These are phyloP conservation scores for Stenopsyche tienmushanensis DNA, from an alignment of 1,140 invertebrate species.

Conservation along the genomic window DNA sequence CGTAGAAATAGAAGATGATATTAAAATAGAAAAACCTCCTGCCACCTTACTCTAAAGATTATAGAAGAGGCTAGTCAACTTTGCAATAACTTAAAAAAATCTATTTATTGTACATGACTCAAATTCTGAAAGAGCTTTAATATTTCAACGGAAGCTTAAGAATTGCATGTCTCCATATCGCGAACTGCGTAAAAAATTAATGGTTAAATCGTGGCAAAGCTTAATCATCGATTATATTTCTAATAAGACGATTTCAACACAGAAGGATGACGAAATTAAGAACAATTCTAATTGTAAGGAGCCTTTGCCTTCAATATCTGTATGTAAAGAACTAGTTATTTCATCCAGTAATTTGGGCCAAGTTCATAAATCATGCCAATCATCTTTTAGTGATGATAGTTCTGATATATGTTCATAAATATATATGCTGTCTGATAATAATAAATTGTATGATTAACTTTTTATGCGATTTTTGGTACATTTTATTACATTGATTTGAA, in stretches of 20 bases:
- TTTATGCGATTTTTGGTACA: too few species aligned
- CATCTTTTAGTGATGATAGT: background rate
- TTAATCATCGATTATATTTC: background rate
- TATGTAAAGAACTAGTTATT: background rate
- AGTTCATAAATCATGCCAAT: background rate
- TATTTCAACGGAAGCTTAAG: background rate
- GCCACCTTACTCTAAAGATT: slow-evolving; percentile 1
- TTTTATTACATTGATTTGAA: too few species aligned
- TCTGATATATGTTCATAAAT: background rate
- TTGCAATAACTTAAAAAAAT: background rate
- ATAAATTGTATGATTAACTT: background rate
- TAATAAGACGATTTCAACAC: too few species aligned
- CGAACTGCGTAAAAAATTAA: background rate
- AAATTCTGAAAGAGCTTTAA: background rate
- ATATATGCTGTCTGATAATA: background rate
- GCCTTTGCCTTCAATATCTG: background rate
- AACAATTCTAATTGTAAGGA: background rate
- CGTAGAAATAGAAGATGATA: slow-evolving; percentile 8
- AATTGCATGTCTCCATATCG: background rate
- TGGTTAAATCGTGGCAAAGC: background rate
- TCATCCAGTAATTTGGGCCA: background rate
- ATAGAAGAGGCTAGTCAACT: background rate
- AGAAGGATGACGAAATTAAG: background rate
- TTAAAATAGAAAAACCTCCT: background rate
- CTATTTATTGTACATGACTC: background rate